Evolutionary conservation across 2,113 vertebrate species (phyloP).

Genomic region (Siniperca chuatsi): DNA sequence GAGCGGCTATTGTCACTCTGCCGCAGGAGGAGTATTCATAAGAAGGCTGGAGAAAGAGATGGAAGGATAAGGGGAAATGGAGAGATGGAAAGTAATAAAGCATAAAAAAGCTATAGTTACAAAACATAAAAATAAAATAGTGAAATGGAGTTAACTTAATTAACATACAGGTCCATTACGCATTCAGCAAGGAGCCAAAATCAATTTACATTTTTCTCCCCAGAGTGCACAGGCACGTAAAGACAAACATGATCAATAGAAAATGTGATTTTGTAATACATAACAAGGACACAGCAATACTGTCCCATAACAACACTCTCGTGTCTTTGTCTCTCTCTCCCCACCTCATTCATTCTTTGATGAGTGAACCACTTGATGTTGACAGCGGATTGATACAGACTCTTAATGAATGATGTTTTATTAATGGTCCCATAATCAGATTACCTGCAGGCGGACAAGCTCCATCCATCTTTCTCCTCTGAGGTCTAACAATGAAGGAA

Average conservation of each 20-base stretch:
- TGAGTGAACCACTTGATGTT: conserved; percentile 72
- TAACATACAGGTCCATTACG: conserved; percentile 44
- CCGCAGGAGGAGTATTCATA: conserved; percentile 57
- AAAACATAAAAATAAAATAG: conserved; percentile 45
- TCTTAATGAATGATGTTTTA: conserved; percentile 84
- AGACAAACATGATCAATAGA: conserved; percentile 48
- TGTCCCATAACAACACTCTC: conserved; percentile 3
- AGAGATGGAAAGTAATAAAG: conserved; percentile 42
- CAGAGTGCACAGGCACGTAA: conserved; percentile 6
- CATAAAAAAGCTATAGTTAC: conserved; percentile 20
- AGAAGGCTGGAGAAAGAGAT: conserved; percentile 51
- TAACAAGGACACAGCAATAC: conserved; percentile 21
- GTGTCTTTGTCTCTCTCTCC: neutral
- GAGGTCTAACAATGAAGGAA: conserved; percentile 58
- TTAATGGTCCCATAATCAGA: conserved; percentile 83
- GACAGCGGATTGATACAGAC: conserved; percentile 75
- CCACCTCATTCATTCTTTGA: conserved; percentile 48
- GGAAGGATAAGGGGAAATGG: conserved; percentile 44
- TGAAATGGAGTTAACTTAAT: conserved; percentile 35
- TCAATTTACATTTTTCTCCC: conserved; percentile 32
- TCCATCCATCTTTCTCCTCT: conserved; percentile 73
- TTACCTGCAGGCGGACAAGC: conserved; percentile 78
- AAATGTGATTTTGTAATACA: conserved; percentile 40
- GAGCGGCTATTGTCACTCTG: conserved; percentile 75
- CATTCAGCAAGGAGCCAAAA: conserved; percentile 16